Evolutionary conservation across 2,888 invertebrate species (phyloP), one percentile per base, ranked within the genome.

Genomic region (Dascillus cervinus): DNA sequence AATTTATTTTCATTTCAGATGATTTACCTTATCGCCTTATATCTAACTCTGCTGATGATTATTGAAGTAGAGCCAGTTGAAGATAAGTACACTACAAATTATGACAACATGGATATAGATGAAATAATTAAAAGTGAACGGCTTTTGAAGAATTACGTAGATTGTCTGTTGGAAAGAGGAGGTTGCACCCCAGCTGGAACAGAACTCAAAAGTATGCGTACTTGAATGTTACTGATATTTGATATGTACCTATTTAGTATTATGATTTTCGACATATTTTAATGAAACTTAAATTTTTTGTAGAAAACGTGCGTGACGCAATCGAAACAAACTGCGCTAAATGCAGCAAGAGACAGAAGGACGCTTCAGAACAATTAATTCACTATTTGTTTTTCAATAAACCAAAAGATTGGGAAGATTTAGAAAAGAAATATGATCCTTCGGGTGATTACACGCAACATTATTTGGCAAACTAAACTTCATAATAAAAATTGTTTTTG

Each of bases 291-390:
- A 32, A 11, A 1, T 39, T 6, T n/a, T 39, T 66, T 68, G 17
- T 61, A 82, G 82, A 69, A 32, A 77, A 75, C 42, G 66, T 83
- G 24, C 81, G 82, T 0, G 82, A 83, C 51, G 82, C 82, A 0
- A 73, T 82, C 31, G 65, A 69, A 43, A 78, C 77, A 22, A 75
- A 77, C 43, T 83, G 83, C 53, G 62, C 58, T 26, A 82, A 78
- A 56, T 83, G 83, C 53, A 77, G 73, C 5, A 70, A 72, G 19
- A 75, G 70, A 40, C 82, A 83, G 55, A 72, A 69, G 25, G 65
- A 67, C 24, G 77, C 78, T 2, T 73, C 81, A 1, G 75, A 79
- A 27, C 70, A 70, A 48, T 76, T 82, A 6, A 76, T 79, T 51
- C 71, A 70, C 24, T 74, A 67, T 49, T 61, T 78, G 30, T 75